Evolutionary conservation across 1,140 invertebrate genomes (phyloP).

Genomic region (Calosoma granatense): DNA sequence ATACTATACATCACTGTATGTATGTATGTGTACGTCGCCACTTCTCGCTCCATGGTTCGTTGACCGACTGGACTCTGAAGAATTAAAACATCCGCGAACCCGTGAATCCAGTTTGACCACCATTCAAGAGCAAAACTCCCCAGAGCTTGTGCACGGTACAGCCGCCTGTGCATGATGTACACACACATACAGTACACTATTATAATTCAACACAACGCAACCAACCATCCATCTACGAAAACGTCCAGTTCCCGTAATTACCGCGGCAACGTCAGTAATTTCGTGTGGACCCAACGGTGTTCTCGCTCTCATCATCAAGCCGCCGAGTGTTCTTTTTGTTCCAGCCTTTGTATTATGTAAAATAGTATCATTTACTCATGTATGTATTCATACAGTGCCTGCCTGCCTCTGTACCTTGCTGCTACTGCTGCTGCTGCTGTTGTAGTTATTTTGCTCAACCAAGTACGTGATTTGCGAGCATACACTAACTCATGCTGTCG

Average conservation of each 20-base stretch:
- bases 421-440: no score
- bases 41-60: constrained; percentile 1
- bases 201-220: not conserved
- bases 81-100: constrained; percentile 10
- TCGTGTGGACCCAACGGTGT: not conserved
- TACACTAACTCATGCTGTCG: no score
- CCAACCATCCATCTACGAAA: not conserved
- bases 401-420: no score
- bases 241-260: not conserved
- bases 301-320: not conserved
- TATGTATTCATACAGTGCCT: not conserved
- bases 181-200: no score
- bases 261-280: not conserved
- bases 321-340: not conserved
- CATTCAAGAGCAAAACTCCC: constrained; percentile 7
- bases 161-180: not conserved
- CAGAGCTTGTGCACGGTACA: not conserved
- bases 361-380: not conserved
- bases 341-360: constrained; percentile 1
- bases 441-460: no score
- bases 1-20: no score
- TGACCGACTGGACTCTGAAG: constrained; percentile 6
- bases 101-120: constrained; percentile 11
- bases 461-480: no score
- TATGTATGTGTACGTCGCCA: no score